Conservation (phyloP, 2,113 vertebrate genomes). For the Arvicanthis niloticus region DNA sequence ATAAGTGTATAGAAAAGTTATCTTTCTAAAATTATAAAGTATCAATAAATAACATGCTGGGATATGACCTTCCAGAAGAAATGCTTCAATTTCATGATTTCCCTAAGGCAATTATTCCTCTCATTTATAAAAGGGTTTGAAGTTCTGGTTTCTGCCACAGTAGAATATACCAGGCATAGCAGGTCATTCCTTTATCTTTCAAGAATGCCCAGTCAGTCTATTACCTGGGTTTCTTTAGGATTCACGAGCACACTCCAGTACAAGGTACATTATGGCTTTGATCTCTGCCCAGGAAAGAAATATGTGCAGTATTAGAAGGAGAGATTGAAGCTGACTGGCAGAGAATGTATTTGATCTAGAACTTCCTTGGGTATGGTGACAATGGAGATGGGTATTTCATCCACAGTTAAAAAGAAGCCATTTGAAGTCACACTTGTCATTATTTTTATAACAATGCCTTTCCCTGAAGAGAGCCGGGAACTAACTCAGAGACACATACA, state of each 20-base stretch:
- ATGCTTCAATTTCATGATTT: background rate
- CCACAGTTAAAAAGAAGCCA: background rate
- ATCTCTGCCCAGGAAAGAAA: conserved; percentile 35
- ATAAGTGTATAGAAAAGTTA: background rate
- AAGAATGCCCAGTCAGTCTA: background rate
- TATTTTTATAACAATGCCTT: background rate
- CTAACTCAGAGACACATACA: background rate
- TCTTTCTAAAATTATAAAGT: background rate
- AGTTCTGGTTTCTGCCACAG: background rate
- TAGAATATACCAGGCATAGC: background rate
- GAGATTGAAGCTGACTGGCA: background rate
- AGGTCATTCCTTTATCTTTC: background rate
- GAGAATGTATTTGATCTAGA: background rate
- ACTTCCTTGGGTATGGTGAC: background rate
- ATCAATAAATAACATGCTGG: background rate
- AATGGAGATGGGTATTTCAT: conserved; percentile 35
- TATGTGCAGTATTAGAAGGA: background rate
- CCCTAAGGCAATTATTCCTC: background rate
- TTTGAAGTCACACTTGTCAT: background rate
- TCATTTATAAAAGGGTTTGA: background rate
- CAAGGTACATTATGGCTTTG: background rate
- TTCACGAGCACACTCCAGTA: background rate
- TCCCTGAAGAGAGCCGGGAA: background rate
- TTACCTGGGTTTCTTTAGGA: conserved; percentile 13
- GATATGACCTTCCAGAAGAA: background rate